Base-by-base conservation (phyloP, 2,113 vertebrate genomes). In the Xenotilapia leptura region DNA sequence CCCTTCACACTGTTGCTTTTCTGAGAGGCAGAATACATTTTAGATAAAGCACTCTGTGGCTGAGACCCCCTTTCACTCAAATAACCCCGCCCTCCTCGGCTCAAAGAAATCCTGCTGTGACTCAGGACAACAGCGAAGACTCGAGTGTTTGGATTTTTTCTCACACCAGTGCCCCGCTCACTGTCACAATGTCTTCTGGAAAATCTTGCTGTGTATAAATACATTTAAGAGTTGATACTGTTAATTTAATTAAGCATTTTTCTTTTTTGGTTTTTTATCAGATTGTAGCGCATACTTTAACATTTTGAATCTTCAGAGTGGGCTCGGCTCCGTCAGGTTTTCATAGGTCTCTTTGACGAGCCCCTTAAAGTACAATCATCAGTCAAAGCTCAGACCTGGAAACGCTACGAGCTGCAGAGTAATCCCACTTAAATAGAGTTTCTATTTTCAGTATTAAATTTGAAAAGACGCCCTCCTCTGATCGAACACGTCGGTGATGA, bases 191-290 rank as follows among this genome's bases (percentile, higher is more conserved):
- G 60, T 93, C 80, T 90, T 86, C 84, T 93, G 86, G 93, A 87
- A 58, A 90, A 92, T 80, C 77, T 83, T 90, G 86, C 94, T 93
- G 92, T 96, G 95, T 95, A 95, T 95, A 87, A 90, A 94, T 84
- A 88, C 92, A 89, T 92, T 91, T 90, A 92, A 94, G 90, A 90
- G 91, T 92, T 88, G 91, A 95, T 91, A 55, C 91, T 94, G 84
- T 93, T 96, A 95, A 96, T 96, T 96, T 96, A 96, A 92, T 95
- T 70, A 87, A 93, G 86, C 80, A 81, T 60, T 70, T 80, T 81
- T 90, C 55, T 91, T 86, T 73, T 86, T 60, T 62, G 62, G 26
- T 86, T 88, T 83, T 87, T 77, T 58, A 83, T 92, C 83, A 19
- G 83, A 90, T 90, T 84, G 90, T 94, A 91, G 90, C 86, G 88